Evolutionary conservation across 2,797 vertebrate species (phyloP), one percentile per base, ranked within the genome.

Genomic region (Sebastes matsubarae): DNA sequence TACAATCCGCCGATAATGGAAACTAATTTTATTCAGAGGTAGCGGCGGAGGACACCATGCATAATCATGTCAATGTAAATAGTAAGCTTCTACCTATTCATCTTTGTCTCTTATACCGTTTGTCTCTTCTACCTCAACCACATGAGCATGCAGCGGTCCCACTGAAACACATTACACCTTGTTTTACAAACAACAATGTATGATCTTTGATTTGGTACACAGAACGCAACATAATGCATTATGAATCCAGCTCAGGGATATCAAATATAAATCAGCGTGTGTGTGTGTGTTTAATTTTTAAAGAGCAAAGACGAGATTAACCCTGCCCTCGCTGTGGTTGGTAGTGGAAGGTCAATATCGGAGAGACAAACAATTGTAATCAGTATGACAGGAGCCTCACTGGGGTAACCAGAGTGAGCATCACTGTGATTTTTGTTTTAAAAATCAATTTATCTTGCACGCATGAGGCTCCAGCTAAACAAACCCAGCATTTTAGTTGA

Each of bases 261-360:
- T 87, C 1, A 83, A 88, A 84, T 86, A 87, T 83, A 76, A 87
- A 91, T 84, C 32, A 68, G 65, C 38, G 24, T 58, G 63, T 63
- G 66, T 58, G 63, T 65, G 66, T 67, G 68, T 70, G 75, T 82
- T 93, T 86, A 84, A 91, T 87, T 79, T 92, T 91, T 91, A 76
- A 90, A 87, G 68, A 58, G 69, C 61, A 86, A 76, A 75, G 63
- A 68, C 55, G 13, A 73, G 79, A 86, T 91, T 82, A 87, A 83
- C 71, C 65, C 50, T n/a, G 80, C 29, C 54, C 54, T 81, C 54
- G 0, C 75, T 50, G 68, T 24, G 54, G 61, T 57, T 27, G 65
- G 46, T 22, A 8, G 68, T 7, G 38, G 79, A 25, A 34, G 82
- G 83, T 92, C 86, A 87, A 78, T 76, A 88, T 84, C 42, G 6